Base-by-base conservation (phyloP, 2,888 invertebrate species). In the Lasius platythorax region DNA sequence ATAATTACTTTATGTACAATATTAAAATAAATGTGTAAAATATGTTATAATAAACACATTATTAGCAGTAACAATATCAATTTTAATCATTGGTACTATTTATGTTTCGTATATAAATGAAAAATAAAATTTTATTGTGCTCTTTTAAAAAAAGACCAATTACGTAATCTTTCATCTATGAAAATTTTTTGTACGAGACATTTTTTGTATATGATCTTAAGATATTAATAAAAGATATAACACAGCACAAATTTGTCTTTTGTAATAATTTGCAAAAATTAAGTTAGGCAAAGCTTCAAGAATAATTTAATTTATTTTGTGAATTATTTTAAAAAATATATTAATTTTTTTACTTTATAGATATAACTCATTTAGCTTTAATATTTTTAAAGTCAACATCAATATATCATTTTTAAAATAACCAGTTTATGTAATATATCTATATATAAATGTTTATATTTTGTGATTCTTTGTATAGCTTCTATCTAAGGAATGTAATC, bases 401-500 rank as follows among this genome's bases (percentile, higher is more conserved):
- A 53, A 58, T 40, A 43, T 46, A 46, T 37, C 15, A 46, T 9
- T 50, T 37, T 58, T 64, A 75, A 8, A 46, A 46, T 33, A 33
- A 61, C 0, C 12, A 61, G 4, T 46, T 74, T 9, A n/a, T 9
- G 23, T 40, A 40, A 1, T 67, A 5, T 3, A 23, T 23, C 23
- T 84, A 30, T 56, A 67, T 67, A 33, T 83, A 40, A 68, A 70
- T 74, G 9, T 46, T 67, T 6, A 75, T 18, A 8, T 12, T 70
- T 68, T n/a, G 18, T 73, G 0, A 43, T 61, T 73, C 43, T 67
- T 46, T 68, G 11, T 30, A 9, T 40, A 56, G 56, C 8, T n/a
- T 53, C 53, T n/a, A 2, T 46, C 6, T 15, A 72, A 50, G 28
- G 37, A 61, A 23, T 30, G 67, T 12, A 37, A 53, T 0, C 46